These are phyloP conservation scores for Grammomys dolichurus DNA, from an alignment of 2,113 vertebrate species.

Conservation along the genomic window DNA sequence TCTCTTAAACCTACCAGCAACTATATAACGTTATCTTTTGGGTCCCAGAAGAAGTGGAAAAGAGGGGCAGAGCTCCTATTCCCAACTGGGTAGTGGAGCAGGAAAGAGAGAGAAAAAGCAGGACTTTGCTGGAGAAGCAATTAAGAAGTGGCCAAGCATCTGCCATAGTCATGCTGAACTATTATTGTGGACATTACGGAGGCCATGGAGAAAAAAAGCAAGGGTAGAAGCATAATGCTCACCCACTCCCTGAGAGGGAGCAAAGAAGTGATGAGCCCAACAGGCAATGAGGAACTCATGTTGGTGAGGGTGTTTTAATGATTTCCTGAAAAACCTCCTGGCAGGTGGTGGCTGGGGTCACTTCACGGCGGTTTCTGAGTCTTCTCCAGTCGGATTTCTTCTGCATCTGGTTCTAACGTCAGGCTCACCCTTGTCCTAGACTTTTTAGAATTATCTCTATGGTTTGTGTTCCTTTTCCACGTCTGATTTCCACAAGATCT, in stretches of 20 bases:
- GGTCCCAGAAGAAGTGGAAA: not conserved
- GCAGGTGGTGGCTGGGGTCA: not conserved
- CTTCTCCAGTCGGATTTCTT: too few relatives aligned
- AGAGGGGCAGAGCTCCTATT: not conserved
- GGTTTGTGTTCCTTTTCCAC: not conserved
- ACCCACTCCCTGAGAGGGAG: rapidly evolving
- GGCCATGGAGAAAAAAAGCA: not conserved
- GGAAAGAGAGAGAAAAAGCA: not conserved
- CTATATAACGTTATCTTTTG: not conserved
- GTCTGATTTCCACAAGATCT: not conserved
- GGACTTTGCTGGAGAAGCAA: not conserved
- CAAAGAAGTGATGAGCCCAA: too few relatives aligned
- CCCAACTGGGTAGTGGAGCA: not conserved
- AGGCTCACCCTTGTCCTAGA: not conserved
- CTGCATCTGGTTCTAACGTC: not conserved
- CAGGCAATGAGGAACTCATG: not conserved
- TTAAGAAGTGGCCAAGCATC: not conserved
- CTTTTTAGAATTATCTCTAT: not conserved
- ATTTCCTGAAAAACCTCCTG: not conserved
- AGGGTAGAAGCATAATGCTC: too few relatives aligned
- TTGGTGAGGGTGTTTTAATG: not conserved
- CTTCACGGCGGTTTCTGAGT: not conserved
- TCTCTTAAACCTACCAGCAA: not conserved
- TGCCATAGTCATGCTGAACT: not conserved
- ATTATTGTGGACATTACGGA: rapidly evolving